phyloP scores from a whole-genome alignment of 2,113 vertebrate genomes.

The Larimichthys polyactis region DNA sequence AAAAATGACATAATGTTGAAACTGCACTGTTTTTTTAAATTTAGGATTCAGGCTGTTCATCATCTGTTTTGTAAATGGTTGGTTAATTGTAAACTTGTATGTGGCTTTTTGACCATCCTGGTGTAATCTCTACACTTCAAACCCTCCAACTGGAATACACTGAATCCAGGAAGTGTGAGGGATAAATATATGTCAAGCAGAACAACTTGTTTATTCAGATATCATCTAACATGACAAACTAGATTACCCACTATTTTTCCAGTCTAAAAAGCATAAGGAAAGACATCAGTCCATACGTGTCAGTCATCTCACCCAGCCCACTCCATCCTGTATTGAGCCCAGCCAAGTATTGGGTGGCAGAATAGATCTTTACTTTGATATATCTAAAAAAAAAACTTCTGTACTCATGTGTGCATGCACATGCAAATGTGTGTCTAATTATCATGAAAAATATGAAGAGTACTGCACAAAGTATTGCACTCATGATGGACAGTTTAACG shows the following conservation, averaged over 20 bases:
- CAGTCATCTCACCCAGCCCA: background rate
- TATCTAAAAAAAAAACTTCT: background rate
- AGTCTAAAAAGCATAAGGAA: background rate
- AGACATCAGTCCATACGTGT: background rate
- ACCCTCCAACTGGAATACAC: background rate
- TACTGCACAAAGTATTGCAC: background rate
- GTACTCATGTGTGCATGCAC: background rate
- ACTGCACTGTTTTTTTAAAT: no score
- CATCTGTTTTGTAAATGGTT: no score
- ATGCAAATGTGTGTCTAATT: background rate
- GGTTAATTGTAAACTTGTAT: no score
- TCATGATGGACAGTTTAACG: background rate
- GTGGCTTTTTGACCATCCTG: no score
- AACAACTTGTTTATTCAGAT: background rate
- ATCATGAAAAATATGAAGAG: slow-evolving; percentile 1
- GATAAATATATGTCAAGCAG: slow-evolving; percentile 1
- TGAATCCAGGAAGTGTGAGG: background rate
- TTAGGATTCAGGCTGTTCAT: no score
- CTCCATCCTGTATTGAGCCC: background rate
- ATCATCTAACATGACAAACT: background rate
- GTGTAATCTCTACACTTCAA: background rate
- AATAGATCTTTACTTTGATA: background rate
- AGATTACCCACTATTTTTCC: background rate
- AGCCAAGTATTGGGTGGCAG: background rate
- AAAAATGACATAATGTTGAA: no score